phyloP scores from a whole-genome alignment of 2,797 vertebrate species.

The Gambelia wislizenii region DNA sequence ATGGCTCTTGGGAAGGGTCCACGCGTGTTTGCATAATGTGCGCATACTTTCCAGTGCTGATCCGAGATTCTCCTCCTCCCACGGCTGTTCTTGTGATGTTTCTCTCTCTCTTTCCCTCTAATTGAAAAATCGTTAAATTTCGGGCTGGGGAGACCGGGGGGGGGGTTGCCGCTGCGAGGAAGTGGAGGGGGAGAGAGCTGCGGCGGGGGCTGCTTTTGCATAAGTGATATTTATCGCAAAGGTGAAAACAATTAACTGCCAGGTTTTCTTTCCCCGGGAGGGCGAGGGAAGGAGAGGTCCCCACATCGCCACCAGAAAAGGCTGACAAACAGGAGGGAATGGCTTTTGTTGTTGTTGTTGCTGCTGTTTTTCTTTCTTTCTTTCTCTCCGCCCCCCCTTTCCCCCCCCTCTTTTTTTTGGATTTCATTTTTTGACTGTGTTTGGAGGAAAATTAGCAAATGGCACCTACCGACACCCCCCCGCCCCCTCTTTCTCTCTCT shows the following conservation, averaged over 20 bases:
- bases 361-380: neutral
- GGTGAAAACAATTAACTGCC: constrained; percentile 28
- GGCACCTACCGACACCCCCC: neutral
- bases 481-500: neutral
- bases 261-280: neutral
- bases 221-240: constrained; percentile 27
- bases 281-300: neutral
- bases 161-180: neutral
- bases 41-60: neutral
- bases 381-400: neutral
- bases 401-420: no score
- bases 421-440: no score
- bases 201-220: neutral
- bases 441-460: neutral
- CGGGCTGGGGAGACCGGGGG: neutral
- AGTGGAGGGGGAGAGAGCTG: neutral
- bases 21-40: no score
- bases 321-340: no score
- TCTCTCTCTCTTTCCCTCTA: neutral
- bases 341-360: neutral
- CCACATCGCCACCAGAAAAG: no score
- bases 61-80: neutral
- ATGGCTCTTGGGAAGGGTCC: no score
- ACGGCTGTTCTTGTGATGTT: neutral
- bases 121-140: constrained; percentile 40